Evolutionary conservation across 1,140 invertebrate species (phyloP), one percentile per base, ranked within the genome.

Genomic region (Scaptomyza graminum): DNA sequence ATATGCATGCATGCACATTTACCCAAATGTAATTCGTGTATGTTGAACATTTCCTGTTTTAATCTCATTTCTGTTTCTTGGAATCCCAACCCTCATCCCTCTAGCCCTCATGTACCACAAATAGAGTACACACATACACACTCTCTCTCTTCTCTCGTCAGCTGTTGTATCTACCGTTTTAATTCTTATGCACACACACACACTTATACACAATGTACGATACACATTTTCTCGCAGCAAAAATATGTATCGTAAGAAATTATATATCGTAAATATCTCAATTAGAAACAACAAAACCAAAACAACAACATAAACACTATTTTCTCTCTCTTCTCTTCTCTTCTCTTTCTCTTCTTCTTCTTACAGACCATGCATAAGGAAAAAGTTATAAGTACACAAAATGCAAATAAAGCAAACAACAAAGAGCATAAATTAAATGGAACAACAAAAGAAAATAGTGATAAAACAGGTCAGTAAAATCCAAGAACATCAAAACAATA

Each of bases 381-480:
- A 75, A 89, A 84, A 74, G 69, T 82, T 72, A 11, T 63, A 73
- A 72, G 55, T 61, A 70, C 85, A 84, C 71, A 89, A 69, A 89
- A 89, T 66, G 61, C 63, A 67, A 82, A 74, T 43, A 74, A 79
- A 79, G 61, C 74, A 77, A 85, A 71, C 64, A 79, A 57, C 57
- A 85, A 78, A 80, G 82, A 85, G 50, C 77, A 66, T 65, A 89
- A 81, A 71, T 57, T 78, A 61, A 89, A 89, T 72, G 84, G 84
- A 87, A 44, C 71, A 50, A 54, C 77, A 78, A 89, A 84, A 75
- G 84, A 89, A 89, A 89, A 22, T 60, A 80, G 61, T 70, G 78
- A 89, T 84, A 89, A 89, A 89, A 71, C 79, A 84, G 84, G 84
- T 89, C 50, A 84, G 81, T 85, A 76, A 76, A 76, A 76, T 44